Evolutionary conservation across 2,797 vertebrate species (phyloP).

Genomic region (Halcyon smyrnensis): DNA sequence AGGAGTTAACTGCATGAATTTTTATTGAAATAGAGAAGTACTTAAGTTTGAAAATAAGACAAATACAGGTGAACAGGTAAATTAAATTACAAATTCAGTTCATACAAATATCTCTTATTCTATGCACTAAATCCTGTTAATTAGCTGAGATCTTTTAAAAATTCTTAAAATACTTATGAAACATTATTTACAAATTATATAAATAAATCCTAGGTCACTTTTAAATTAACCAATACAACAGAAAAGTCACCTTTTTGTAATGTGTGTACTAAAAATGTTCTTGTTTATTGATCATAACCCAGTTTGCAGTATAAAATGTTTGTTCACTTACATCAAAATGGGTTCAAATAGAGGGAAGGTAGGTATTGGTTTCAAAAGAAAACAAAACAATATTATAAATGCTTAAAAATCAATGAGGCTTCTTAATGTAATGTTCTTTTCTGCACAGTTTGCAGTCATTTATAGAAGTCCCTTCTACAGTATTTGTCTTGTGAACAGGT

Average conservation of each 20-base stretch:
- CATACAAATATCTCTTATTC: conserved; percentile 40
- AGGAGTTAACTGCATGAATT: conserved; percentile 20
- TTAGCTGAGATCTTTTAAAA: conserved; percentile 63
- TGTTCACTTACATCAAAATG: conserved; percentile 81
- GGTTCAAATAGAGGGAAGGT: conserved; percentile 52
- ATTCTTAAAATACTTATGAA: conserved; percentile 72
- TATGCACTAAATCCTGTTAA: conserved; percentile 68
- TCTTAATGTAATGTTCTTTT: conserved; percentile 44
- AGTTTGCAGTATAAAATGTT: conserved; percentile 76
- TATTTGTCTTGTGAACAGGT: conserved; percentile 79
- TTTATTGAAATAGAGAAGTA: conserved; percentile 75
- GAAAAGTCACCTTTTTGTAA: conserved; percentile 67
- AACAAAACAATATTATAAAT: conserved; percentile 81
- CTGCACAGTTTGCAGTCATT: conserved; percentile 56
- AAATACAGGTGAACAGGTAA: conserved; percentile 37
- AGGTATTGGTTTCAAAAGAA: conserved; percentile 40
- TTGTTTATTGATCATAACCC: conserved; percentile 70
- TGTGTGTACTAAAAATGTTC: conserved; percentile 69
- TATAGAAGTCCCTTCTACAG: conserved; percentile 77
- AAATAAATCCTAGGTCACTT: conserved; percentile 75
- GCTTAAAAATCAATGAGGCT: conserved; percentile 72
- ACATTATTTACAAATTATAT: conserved; percentile 82
- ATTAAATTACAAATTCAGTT: conserved; percentile 60
- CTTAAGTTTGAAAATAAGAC: conserved; percentile 52
- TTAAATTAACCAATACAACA: conserved; percentile 69